Base-by-base conservation (phyloP, 1,140 invertebrate genomes). In the Macrostomum lignano region DNA sequence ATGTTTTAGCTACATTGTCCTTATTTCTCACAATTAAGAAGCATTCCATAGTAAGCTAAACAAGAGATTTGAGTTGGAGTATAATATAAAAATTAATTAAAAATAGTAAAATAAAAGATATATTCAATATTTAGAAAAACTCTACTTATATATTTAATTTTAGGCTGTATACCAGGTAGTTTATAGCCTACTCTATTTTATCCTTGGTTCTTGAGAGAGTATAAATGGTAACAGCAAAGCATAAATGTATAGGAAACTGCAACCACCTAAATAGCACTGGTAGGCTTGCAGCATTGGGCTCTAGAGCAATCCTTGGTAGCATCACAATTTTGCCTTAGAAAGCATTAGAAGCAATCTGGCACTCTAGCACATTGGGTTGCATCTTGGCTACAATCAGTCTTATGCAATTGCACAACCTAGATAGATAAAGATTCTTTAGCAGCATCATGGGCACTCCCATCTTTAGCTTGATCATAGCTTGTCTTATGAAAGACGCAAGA, bases 161-260 rank as follows among this genome's bases (percentile, higher is more conserved):
- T n/a, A n/a, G n/a, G n/a, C n/a, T n/a, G n/a, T n/a, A n/a, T n/a
- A n/a, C n/a, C n/a, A n/a, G n/a, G n/a, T n/a, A n/a, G n/a, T n/a
- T n/a, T n/a, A n/a, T n/a, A n/a, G n/a, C n/a, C n/a, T n/a, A n/a
- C n/a, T n/a, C n/a, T n/a, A n/a, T n/a, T n/a, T 44, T 65, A 60
- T 10, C 64, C 61, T 47, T 67, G 64, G 3, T 58, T 40, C 46
- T 66, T 65, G 43, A n/a, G n/a, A n/a, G n/a, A n/a, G n/a, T n/a
- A n/a, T 65, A 65, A 3, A 66, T 60, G 0, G 62, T 61, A 46
- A 65, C 61, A 15, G 60, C 53, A 46, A 63, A 66, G 2, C 45
- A 42, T 2, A 58, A 33, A 36, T 49, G 41, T 1, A 67, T 23
- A 14, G 60, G 57, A 51, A 66, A 64, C 38, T 66, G 61, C 0